phyloP scores from a whole-genome alignment of 2,113 vertebrate species.

The Tetraodon nigroviridis region DNA sequence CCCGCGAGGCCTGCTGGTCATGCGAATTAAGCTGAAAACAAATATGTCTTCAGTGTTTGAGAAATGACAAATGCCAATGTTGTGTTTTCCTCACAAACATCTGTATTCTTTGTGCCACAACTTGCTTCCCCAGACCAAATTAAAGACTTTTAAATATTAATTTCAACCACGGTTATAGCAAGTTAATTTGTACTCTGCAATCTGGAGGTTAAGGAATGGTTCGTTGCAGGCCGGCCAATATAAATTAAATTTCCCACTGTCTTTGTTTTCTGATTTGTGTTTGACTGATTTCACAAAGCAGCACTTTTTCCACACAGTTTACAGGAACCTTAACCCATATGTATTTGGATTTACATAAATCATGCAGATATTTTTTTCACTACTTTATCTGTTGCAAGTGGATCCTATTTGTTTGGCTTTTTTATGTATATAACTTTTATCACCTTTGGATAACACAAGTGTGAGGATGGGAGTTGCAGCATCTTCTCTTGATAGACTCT shows the following conservation, averaged over 20 bases:
- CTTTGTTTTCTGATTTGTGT: slow-evolving; percentile 8
- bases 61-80: background rate
- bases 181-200: too few relatives aligned
- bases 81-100: too few relatives aligned
- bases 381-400: background rate
- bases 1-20: background rate
- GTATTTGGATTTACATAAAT: slow-evolving; percentile 30
- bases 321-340: slow-evolving; percentile 7
- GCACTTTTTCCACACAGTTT: slow-evolving; percentile 22
- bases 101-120: background rate
- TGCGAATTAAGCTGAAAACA: background rate
- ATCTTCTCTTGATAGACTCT: slow-evolving; percentile 8
- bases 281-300: slow-evolving; percentile 20
- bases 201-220: too few relatives aligned
- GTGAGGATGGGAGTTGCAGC: slow-evolving; percentile 35
- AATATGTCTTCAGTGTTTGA: background rate
- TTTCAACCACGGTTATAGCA: background rate
- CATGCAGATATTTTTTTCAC: background rate
- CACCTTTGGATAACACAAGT: slow-evolving; percentile 22
- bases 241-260: slow-evolving; percentile 9
- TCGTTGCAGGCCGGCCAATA: too few relatives aligned
- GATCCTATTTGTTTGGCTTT: background rate
- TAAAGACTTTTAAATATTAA: background rate
- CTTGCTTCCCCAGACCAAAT: background rate
- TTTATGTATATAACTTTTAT: slow-evolving; percentile 29